Evolutionary conservation across 2,797 vertebrate genomes (phyloP).

Genomic region (Dryobates pubescens): DNA sequence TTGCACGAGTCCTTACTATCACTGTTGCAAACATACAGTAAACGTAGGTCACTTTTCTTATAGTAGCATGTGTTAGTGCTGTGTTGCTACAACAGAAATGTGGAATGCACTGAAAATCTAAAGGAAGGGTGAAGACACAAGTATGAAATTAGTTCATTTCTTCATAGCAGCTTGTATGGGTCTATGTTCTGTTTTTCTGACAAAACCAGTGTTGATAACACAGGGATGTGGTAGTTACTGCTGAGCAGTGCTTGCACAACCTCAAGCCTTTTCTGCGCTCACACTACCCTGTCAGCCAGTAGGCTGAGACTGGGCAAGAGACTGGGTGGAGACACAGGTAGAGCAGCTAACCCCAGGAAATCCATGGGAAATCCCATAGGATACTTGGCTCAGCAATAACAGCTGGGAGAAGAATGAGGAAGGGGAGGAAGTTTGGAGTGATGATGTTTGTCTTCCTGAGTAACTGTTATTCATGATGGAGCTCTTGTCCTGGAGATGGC

Average conservation of each 20-base stretch:
- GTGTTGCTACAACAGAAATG: neutral
- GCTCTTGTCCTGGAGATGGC: neutral
- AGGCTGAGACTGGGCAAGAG: neutral
- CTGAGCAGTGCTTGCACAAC: neutral
- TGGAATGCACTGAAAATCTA: neutral
- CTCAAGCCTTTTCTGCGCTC: neutral
- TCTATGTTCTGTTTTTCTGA: neutral
- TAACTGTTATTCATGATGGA: accelerated
- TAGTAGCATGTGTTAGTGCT: neutral
- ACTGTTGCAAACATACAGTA: neutral
- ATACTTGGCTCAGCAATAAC: neutral
- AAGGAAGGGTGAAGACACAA: neutral
- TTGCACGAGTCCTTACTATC: neutral
- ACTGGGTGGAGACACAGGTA: neutral
- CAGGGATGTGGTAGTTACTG: neutral
- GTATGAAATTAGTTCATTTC: neutral
- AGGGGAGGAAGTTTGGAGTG: accelerated
- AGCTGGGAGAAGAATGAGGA: neutral
- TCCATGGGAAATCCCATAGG: neutral
- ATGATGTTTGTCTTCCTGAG: neutral
- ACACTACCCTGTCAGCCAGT: neutral
- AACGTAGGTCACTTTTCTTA: neutral
- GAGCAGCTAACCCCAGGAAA: neutral
- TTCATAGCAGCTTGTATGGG: accelerated
- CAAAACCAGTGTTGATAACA: neutral